Conservation (phyloP, 1,140 invertebrate genomes). For the Danaus plexippus region DNA sequence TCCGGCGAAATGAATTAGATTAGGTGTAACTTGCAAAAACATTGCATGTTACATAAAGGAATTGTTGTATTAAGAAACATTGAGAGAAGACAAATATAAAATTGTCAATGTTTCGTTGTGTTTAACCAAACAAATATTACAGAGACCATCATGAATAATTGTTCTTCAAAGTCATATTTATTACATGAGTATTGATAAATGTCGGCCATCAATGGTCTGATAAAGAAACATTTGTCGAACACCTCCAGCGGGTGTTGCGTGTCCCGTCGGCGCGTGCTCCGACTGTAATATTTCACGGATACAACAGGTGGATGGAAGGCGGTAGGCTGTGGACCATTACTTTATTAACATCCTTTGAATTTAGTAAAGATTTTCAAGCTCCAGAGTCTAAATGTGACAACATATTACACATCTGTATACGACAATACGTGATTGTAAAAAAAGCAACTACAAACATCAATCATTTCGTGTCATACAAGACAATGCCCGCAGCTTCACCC, state of each 20-base stretch:
- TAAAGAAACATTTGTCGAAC: no score
- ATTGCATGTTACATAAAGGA: background rate
- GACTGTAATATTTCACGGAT: slow-evolving; percentile 15
- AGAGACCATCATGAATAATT: slow-evolving; percentile 1
- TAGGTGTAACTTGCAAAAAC: background rate
- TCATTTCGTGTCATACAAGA: no score
- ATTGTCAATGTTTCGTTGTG: background rate
- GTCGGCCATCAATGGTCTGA: slow-evolving; percentile 1
- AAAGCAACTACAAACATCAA: no score
- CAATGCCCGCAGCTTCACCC: no score
- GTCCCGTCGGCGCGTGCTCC: slow-evolving; percentile 1
- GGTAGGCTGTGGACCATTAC: background rate
- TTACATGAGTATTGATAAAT: no score
- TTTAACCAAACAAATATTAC: background rate
- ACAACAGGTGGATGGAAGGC: slow-evolving; percentile 6
- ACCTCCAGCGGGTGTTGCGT: no score
- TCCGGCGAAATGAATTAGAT: background rate
- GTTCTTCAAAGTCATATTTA: background rate
- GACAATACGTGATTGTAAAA: no score
- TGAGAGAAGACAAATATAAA: background rate
- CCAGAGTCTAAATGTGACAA: no score
- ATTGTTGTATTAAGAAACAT: slow-evolving; percentile 2
- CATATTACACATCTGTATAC: no score
- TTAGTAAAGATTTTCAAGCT: no score
- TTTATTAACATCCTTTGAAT: slow-evolving; percentile 16